Evolutionary conservation across 2,888 invertebrate species (phyloP).

Genomic region (Mactromeris polynyma): DNA sequence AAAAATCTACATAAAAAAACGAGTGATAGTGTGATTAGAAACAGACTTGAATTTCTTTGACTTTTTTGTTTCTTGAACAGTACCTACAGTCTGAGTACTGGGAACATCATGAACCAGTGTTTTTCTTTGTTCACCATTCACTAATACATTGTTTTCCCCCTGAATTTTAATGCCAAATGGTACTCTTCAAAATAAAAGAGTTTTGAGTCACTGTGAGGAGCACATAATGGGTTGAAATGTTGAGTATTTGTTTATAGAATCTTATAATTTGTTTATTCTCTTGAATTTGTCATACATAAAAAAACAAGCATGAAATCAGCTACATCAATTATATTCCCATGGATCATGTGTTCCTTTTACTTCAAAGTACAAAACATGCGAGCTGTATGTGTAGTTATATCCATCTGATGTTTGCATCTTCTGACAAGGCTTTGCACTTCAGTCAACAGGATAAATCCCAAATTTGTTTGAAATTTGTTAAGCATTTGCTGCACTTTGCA

Average conservation of each 20-base stretch:
- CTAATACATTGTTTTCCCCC: too few species aligned
- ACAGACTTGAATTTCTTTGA: neutral
- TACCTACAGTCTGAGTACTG: too few species aligned
- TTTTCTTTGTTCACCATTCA: too few species aligned
- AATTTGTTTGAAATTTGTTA: neutral
- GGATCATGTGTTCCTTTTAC: neutral
- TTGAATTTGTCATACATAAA: neutral
- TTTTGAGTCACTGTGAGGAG: neutral
- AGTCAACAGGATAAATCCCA: neutral
- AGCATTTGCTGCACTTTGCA: neutral
- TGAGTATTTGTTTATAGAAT: too few species aligned
- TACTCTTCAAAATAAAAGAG: neutral
- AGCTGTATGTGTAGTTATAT: neutral
- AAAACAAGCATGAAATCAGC: neutral
- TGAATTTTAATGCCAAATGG: neutral
- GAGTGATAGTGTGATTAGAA: neutral
- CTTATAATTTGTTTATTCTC: neutral
- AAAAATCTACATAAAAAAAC: neutral
- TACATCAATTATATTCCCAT: neutral
- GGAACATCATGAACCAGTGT: too few species aligned
- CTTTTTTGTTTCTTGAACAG: neutral
- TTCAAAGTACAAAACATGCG: neutral
- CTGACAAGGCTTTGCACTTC: conserved; percentile 2
- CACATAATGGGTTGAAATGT: too few species aligned
- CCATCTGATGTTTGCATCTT: neutral